Conservation (phyloP, 2,888 invertebrate species). For the Coleophora deauratella region DNA sequence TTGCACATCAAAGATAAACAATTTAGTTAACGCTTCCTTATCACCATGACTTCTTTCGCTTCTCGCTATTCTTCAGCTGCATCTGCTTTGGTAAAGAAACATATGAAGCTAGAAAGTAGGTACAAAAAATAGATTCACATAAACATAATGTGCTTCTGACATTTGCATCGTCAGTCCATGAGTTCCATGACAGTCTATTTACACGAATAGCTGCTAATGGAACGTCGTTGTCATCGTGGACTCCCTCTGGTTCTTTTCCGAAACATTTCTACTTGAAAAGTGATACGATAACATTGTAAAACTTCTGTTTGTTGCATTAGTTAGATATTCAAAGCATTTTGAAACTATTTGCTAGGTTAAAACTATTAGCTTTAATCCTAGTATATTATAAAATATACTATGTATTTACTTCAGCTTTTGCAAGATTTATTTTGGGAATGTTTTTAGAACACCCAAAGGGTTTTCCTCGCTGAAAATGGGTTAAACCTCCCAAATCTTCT, state of each 20-base stretch:
- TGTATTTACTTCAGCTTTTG: too few species aligned
- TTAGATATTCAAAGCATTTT: too few species aligned
- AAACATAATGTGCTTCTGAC: not conserved
- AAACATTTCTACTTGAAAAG: too few species aligned
- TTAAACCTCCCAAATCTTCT: constrained; percentile 32
- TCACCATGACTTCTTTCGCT: constrained; percentile 2
- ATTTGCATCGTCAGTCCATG: not conserved
- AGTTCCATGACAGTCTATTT: constrained; percentile 6
- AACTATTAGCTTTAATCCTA: too few species aligned
- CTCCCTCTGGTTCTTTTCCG: too few species aligned
- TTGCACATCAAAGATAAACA: constrained; percentile 49
- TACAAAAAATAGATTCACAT: not conserved
- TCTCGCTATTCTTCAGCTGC: not conserved
- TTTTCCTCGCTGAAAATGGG: constrained; percentile 41
- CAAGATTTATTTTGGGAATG: constrained; percentile 15
- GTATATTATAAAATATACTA: too few species aligned
- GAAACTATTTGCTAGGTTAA: too few species aligned
- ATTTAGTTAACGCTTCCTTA: constrained; percentile 19
- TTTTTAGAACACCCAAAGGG: constrained; percentile 27
- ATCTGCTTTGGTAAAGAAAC: not conserved
- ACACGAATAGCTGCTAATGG: constrained; percentile 11
- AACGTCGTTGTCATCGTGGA: not conserved
- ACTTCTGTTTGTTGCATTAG: too few species aligned
- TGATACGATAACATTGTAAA: too few species aligned
- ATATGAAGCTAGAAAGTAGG: not conserved